These are phyloP conservation scores for Strongylocentrotus purpuratus DNA, from an alignment of 35 echinoderm and acorn worm genomes.

Conservation along the genomic window DNA sequence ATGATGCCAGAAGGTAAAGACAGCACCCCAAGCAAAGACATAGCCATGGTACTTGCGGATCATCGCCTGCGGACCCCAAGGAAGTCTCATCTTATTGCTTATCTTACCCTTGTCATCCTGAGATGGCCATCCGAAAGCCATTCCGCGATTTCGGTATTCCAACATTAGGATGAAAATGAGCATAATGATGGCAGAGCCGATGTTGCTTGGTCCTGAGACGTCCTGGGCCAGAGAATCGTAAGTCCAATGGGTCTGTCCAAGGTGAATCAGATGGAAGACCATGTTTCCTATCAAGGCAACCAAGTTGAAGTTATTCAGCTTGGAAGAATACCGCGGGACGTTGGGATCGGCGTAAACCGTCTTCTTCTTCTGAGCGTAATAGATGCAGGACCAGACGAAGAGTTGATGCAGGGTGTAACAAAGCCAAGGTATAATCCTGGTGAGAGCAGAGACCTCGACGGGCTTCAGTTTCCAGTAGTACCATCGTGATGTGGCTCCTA, in stretches of 20 bases:
- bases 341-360: conserved; percentile 9
- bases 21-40: conserved; percentile 87
- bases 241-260: conserved; percentile 77
- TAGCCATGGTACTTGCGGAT: conserved; percentile 92
- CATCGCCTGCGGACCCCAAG: conserved; percentile 68
- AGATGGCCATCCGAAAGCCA: conserved; percentile 90
- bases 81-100: conserved; percentile 64
- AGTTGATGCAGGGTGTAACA: conserved; percentile 85
- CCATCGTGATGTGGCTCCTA: conserved; percentile 66
- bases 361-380: conserved; percentile 74
- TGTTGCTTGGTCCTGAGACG: conserved; percentile 79
- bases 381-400: conserved; percentile 81
- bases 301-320: conserved; percentile 67
- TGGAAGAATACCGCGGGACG: conserved; percentile 61
- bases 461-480: conserved; percentile 92
- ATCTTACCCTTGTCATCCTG: conserved; percentile 50
- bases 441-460: conserved; percentile 54
- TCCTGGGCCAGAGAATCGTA: conserved; percentile 89
- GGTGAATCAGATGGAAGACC: conserved; percentile 77
- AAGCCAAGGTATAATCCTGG: conserved; percentile 71
- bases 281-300: conserved; percentile 67
- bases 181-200: conserved; percentile 88
- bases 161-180: conserved; percentile 77
- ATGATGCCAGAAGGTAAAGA: conserved; percentile 97
- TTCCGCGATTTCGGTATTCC: conserved; percentile 87